Evolutionary conservation across 1,140 invertebrate species (phyloP), one percentile per base, ranked within the genome.

Genomic region (Aphidius ervi): DNA sequence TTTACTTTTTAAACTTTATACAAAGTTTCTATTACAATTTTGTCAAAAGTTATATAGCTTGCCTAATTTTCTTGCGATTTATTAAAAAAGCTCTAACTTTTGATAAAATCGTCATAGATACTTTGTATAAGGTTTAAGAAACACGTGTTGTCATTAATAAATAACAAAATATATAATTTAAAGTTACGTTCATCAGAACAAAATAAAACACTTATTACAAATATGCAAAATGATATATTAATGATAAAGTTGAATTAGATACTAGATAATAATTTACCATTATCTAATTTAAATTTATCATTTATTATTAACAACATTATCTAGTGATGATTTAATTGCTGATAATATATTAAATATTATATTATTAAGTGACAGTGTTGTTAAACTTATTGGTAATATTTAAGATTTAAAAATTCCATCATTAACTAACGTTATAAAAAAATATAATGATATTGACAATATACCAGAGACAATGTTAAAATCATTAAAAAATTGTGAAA

Each of bases 401-500:
- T 54, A 65, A 5, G 61, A 73, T 45, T 62, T 75, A 9, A 65
- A 68, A 8, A 62, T 73, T 6, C 71, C 74, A 4, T 23, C 71
- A 5, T 69, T 73, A 4, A 64, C 65, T 20, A 78, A 5, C 63
- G 77, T 49, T 80, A 76, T 54, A 63, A 63, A 31, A 69, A 59
- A 5, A 70, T 79, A 31, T 78, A 71, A 46, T 8, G 54, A 61
- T 31, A 68, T 71, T 54, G 41, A 45, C 0, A 10, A 37, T n/a
- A 42, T 46, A 69, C 9, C 65, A 63, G 50, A 6, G 69, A 74
- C 20, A 43, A 58, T 5, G 56, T 67, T 70, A 6, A 76, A 74
- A 23, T 72, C 67, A 10, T 47, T 81, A 0, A 68, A 68, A 50
- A 69, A 56, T 3, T 79, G 76, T 16, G 71, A 77, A 45, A 75